Conservation (phyloP, 2,797 vertebrate genomes). For the Aselliscus stoliczkanus region DNA sequence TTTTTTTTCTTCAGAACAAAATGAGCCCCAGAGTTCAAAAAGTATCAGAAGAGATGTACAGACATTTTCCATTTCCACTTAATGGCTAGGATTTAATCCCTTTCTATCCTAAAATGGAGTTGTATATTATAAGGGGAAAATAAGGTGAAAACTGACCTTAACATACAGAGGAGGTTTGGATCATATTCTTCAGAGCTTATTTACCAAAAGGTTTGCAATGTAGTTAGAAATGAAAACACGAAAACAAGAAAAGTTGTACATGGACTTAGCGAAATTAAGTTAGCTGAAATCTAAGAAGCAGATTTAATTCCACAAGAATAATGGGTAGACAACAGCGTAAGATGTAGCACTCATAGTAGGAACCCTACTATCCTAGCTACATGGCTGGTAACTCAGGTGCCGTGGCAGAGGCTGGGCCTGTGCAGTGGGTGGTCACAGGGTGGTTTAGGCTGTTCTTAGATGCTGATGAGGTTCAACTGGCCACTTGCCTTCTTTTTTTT, state of each 20-base stretch:
- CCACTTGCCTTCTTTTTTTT: background rate
- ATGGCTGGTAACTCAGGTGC: background rate
- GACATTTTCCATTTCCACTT: background rate
- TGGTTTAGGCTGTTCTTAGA: background rate
- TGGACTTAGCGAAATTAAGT: background rate
- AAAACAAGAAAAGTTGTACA: background rate
- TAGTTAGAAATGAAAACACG: background rate
- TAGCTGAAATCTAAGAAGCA: background rate
- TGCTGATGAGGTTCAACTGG: background rate
- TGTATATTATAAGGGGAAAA: background rate
- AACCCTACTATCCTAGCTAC: no score
- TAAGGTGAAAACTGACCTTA: background rate
- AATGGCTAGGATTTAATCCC: background rate
- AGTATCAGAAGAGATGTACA: background rate
- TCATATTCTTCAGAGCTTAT: background rate
- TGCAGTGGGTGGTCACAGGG: background rate
- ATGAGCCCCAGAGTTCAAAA: background rate
- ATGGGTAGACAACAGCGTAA: background rate
- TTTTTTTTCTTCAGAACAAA: conserved; percentile 8
- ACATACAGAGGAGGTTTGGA: background rate
- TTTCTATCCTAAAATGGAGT: background rate
- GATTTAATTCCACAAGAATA: background rate
- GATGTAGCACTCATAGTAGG: background rate
- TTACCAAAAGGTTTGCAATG: background rate
- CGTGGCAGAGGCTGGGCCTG: background rate